These are phyloP conservation scores for Xestia xanthographa DNA, from an alignment of 2,888 invertebrate species.

Conservation along the genomic window DNA sequence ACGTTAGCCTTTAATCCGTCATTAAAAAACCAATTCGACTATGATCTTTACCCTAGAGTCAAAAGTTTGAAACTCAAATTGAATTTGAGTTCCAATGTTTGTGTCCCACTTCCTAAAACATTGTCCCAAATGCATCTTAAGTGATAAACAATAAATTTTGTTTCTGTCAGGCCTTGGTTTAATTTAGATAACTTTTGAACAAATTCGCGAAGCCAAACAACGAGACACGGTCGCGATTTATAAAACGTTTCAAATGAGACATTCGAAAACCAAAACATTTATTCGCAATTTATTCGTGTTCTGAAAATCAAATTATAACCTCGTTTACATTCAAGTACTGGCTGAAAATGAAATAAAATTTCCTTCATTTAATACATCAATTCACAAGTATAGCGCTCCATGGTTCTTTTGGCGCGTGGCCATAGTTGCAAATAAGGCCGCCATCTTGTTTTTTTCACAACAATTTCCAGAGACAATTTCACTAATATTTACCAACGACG, in stretches of 20 bases:
- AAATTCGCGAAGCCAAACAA: slow-evolving; percentile 14
- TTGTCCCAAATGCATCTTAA: slow-evolving; percentile 7
- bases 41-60: background rate
- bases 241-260: background rate
- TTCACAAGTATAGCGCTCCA: background rate
- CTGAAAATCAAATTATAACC: slow-evolving; percentile 16
- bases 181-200: slow-evolving; percentile 33
- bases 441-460: background rate
- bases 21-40: background rate
- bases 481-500: background rate
- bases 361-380: background rate
- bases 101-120: slow-evolving; percentile 7
- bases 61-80: slow-evolving; percentile 3
- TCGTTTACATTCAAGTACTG: background rate
- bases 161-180: slow-evolving; percentile 1
- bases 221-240: background rate
- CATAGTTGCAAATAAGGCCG: background rate
- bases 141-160: slow-evolving; percentile 25
- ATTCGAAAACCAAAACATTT: slow-evolving; percentile 12
- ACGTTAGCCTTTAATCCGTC: background rate
- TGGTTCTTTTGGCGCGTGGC: background rate
- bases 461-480: background rate
- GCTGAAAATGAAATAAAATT: slow-evolving; percentile 1
- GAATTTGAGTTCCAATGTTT: slow-evolving; percentile 10
- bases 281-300: slow-evolving; percentile 2